Percentiles rank a stretch among this genome's conserved stretches.
These are phyloP conservation scores for Eumacrocentrus americanus DNA, from an alignment of 2,888 invertebrate genomes.

Conservation along the genomic window DNA sequence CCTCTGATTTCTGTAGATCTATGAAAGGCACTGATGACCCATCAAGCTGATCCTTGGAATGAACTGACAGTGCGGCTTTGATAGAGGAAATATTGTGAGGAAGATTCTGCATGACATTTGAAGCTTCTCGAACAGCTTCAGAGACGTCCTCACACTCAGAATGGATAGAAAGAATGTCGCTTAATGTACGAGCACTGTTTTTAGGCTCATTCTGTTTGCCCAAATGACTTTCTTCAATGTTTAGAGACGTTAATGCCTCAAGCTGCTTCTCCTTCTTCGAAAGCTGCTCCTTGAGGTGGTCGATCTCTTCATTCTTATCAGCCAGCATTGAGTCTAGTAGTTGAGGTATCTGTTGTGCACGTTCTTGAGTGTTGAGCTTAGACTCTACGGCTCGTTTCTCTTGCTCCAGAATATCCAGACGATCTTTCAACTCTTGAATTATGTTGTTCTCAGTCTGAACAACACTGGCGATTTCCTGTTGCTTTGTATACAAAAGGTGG, in stretches of 20 bases:
- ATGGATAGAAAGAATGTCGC: conserved; percentile 73
- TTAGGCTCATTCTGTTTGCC: conserved; percentile 63
- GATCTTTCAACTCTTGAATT: conserved; percentile 55
- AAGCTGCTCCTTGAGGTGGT: conserved; percentile 66
- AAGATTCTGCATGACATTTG: conserved; percentile 41
- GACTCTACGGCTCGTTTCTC: conserved; percentile 56
- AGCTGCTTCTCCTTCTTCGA: conserved; percentile 65
- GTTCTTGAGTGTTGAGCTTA: conserved; percentile 51
- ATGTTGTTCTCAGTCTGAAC: conserved; percentile 53
- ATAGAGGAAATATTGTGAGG: conserved; percentile 49
- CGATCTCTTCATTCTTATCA: conserved; percentile 75
- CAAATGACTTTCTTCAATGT: conserved; percentile 67
- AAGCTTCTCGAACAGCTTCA: conserved; percentile 48
- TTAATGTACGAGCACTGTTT: conserved; percentile 72
- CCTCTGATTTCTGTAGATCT: conserved; percentile 35
- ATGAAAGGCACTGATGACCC: conserved; percentile 28
- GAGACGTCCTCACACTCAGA: conserved; percentile 72
- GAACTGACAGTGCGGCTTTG: conserved; percentile 30
- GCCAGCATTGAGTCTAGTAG: conserved; percentile 69
- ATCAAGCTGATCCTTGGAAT: conserved; percentile 35
- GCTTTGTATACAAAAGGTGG: conserved; percentile 57
- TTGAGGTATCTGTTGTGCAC: conserved; percentile 64
- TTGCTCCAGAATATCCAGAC: conserved; percentile 52
- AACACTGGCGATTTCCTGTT: conserved; percentile 54
- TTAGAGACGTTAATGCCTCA: conserved; percentile 65